Conservation (phyloP, 2,113 vertebrate genomes). For the Carlito syrichta region DNA sequence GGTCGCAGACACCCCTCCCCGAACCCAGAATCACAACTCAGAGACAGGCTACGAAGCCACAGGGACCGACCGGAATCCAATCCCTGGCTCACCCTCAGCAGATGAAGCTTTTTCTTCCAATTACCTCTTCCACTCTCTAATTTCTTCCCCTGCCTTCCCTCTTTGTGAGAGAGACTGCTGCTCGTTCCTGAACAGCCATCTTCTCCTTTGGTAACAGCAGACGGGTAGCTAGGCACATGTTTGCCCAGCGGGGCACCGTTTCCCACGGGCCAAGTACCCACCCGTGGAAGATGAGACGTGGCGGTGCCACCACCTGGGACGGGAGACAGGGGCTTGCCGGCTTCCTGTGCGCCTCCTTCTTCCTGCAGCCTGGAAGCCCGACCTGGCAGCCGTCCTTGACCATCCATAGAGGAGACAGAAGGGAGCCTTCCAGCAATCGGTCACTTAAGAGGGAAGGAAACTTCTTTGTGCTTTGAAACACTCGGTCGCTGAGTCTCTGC, state of each 20-base stretch:
- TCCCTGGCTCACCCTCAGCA: not conserved
- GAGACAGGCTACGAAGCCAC: accelerated
- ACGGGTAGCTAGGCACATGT: not conserved
- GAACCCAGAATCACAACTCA: accelerated
- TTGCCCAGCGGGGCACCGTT: not conserved
- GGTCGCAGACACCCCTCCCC: not conserved
- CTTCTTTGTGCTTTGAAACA: not conserved
- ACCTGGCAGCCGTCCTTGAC: not conserved
- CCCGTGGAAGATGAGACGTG: not conserved
- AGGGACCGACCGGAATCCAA: accelerated
- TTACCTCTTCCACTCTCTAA: not conserved
- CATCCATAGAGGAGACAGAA: not conserved
- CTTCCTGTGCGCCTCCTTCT: not conserved
- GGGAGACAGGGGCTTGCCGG: not conserved
- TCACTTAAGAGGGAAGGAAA: not conserved
- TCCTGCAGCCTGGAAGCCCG: not conserved
- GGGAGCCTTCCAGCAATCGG: not conserved
- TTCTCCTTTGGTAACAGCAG: not conserved
- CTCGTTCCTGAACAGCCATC: not conserved
- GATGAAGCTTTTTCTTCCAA: not conserved
- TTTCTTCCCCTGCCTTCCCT: not conserved
- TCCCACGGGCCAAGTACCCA: not conserved
- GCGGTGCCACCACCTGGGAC: too few species aligned
- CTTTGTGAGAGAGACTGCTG: not conserved
- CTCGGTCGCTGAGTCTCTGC: not conserved